These are phyloP conservation scores for Octodon degus DNA, from an alignment of 2,113 vertebrate species.

Conservation along the genomic window DNA sequence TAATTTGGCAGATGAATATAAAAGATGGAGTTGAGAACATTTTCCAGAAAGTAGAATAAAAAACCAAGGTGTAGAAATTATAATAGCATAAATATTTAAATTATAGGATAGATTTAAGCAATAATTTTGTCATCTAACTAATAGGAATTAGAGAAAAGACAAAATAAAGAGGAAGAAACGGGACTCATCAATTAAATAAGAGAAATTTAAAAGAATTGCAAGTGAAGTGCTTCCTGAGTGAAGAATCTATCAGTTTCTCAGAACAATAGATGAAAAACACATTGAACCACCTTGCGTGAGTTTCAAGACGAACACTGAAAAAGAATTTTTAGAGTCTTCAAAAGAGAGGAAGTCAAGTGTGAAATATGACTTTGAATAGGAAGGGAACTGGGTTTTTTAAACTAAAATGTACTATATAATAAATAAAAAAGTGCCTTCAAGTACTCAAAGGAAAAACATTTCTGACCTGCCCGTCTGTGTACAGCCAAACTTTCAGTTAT, in stretches of 20 bases:
- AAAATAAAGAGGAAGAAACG: not conserved
- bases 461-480: constrained; percentile 37
- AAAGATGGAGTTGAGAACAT: constrained; percentile 19
- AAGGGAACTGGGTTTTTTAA: constrained; percentile 44
- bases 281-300: not conserved
- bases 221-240: not conserved
- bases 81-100: not conserved
- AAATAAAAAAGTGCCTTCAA: constrained; percentile 18
- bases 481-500: not conserved
- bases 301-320: constrained; percentile 20
- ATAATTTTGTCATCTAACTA: not conserved
- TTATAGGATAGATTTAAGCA: not conserved
- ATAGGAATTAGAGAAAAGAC: not conserved
- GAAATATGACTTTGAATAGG: constrained; percentile 38
- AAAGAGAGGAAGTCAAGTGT: not conserved
- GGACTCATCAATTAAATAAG: constrained; percentile 6
- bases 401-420: constrained; percentile 36
- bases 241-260: not conserved
- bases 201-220: constrained; percentile 15
- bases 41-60: not conserved
- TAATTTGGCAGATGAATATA: not conserved
- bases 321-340: constrained; percentile 20
- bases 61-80: not conserved
- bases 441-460: constrained; percentile 45
- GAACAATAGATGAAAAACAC: not conserved